phyloP scores from a whole-genome alignment of 2,888 invertebrate genomes.

The Deilephila porcellus region DNA sequence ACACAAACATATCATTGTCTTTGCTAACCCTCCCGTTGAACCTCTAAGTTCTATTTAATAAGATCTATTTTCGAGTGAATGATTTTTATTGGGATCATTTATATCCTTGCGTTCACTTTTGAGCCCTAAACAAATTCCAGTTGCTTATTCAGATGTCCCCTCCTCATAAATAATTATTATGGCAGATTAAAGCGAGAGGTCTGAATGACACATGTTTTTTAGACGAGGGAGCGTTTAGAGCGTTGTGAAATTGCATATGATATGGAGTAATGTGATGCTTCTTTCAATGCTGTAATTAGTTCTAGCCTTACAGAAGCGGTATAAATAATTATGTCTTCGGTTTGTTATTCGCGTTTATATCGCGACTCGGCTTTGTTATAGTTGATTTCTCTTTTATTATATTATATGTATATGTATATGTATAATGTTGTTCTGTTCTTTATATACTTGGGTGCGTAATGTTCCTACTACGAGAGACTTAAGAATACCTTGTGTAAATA shows the following conservation, averaged over 20 bases:
- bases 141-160: conserved; percentile 72
- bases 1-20: conserved; percentile 29
- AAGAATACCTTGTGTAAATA: no score
- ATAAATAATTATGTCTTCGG: background rate
- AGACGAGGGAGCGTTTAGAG: background rate
- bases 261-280: background rate
- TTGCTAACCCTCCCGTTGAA: background rate
- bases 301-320: background rate
- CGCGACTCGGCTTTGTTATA: background rate
- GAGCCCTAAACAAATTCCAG: conserved; percentile 59
- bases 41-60: background rate
- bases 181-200: conserved; percentile 56
- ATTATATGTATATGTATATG: no score
- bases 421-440: no score
- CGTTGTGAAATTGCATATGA: conserved; percentile 1
- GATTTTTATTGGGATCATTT: background rate
- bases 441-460: no score
- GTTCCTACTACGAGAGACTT: no score
- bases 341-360: background rate
- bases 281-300: background rate
- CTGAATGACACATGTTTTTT: conserved; percentile 42
- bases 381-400: background rate
- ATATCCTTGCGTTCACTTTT: conserved; percentile 36
- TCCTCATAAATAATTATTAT: conserved; percentile 70
- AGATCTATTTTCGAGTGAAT: background rate